These are phyloP conservation scores for Channa maculata DNA, from an alignment of 2,113 vertebrate genomes.

Conservation along the genomic window DNA sequence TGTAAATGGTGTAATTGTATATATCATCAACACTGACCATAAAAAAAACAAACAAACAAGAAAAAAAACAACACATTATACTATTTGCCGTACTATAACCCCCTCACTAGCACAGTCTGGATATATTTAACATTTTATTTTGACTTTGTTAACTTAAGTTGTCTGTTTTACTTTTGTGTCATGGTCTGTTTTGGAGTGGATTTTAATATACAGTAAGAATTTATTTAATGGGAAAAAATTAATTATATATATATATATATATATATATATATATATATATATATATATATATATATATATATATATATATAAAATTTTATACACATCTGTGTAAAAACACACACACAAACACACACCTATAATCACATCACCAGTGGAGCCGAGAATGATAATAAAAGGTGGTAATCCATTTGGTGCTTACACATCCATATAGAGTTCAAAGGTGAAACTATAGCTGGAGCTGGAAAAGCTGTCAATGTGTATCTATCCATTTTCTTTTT, in stretches of 20 bases:
- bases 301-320: slow-evolving; percentile 11
- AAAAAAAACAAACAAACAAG: too few relatives aligned
- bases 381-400: slow-evolving; percentile 64
- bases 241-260: background rate
- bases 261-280: too few relatives aligned
- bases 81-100: too few relatives aligned
- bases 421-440: slow-evolving; percentile 66
- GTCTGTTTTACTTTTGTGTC: slow-evolving; percentile 3
- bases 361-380: slow-evolving; percentile 58
- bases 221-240: background rate
- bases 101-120: too few relatives aligned
- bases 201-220: background rate
- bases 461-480: slow-evolving; percentile 23
- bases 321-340: background rate
- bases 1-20: too few relatives aligned
- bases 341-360: slow-evolving; percentile 20
- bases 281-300: too few relatives aligned
- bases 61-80: too few relatives aligned
- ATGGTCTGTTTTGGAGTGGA: background rate
- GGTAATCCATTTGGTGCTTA: slow-evolving; percentile 67
- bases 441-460: slow-evolving; percentile 40
- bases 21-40: too few relatives aligned
- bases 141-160: background rate
- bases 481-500: slow-evolving; percentile 23
- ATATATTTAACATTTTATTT: too few relatives aligned